These are phyloP conservation scores for Amblyjoppa fuscipennis DNA, from an alignment of 2,888 invertebrate genomes.

Conservation along the genomic window DNA sequence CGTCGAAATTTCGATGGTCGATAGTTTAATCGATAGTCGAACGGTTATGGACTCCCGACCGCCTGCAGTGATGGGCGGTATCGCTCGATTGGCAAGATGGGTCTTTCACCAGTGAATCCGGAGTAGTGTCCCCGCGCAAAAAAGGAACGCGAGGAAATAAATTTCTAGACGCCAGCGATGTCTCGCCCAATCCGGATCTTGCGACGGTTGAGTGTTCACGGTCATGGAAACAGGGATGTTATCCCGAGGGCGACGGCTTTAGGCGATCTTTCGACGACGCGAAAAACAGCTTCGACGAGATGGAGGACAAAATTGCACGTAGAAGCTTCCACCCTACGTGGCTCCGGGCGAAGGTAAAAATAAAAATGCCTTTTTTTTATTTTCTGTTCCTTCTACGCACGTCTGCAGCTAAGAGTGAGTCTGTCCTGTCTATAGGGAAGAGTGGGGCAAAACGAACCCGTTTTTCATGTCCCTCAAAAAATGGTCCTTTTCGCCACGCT, in stretches of 20 bases:
- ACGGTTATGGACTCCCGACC: neutral
- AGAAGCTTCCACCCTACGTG: constrained; percentile 36
- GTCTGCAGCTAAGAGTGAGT: neutral
- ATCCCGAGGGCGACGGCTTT: constrained; percentile 23
- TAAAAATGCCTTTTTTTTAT: constrained; percentile 22
- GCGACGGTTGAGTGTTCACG: constrained; percentile 16
- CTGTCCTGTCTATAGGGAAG: neutral
- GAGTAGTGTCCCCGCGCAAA: neutral
- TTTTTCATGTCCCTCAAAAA: neutral
- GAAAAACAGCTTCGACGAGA: constrained; percentile 48
- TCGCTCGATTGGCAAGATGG: neutral
- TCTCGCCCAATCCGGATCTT: neutral
- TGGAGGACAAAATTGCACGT: constrained; percentile 44
- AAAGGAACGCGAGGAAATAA: neutral
- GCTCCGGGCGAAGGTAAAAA: constrained; percentile 55
- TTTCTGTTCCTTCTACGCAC: neutral
- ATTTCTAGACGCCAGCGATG: constrained; percentile 19
- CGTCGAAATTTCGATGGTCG: neutral
- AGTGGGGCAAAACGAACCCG: neutral
- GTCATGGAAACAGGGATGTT: constrained; percentile 22
- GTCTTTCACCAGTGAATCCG: neutral
- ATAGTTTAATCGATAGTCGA: neutral
- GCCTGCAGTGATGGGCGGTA: no score
- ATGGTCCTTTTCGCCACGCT: neutral
- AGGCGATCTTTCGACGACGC: constrained; percentile 49